Base-by-base conservation (phyloP, 2,797 vertebrate species). In the Arctocebus calabarensis region DNA sequence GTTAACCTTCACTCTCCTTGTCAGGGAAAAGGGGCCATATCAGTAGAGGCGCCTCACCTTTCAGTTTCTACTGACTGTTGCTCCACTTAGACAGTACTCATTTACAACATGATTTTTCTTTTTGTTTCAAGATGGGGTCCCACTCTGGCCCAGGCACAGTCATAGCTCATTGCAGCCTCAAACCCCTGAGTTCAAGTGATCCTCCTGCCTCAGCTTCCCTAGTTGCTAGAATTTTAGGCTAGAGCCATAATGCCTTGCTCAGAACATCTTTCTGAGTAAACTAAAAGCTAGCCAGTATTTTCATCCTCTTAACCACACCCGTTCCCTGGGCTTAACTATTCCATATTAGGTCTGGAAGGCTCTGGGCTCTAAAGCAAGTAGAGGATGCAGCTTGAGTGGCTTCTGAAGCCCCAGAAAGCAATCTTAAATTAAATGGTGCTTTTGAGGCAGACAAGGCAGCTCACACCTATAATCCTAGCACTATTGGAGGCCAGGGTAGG, bases 391-490 rank as follows among this genome's bases (percentile, higher is more conserved):
- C 29, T 70, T 57, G 10, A 37, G 32, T 90, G 57, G 8, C 9
- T 92, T 82, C 57, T 95, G 62, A 88, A 87, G 34, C 40, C 57
- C 70, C 68, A 32, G 64, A 68, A 81, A 90, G 61, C 64, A 79
- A 0, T 25, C 52, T 62, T 64, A 43, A 95, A 64, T 91, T 79
- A 78, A 77, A 61, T 62, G 20, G 25, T 77, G 59, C 22, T 82
- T 94, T 92, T 12, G 29, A 52, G 48, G 48, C 16, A 52, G 48
- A 14, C 13, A 3, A 52, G 12, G 48, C 16, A 14, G 48, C 48
- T 52, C 2, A 52, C 48, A 52, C 48, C 48, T 52, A 52, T 52
- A 52, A 52, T 52, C 48, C 12, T 52, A 52, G 48, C 48, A 52
- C 13, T 13, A 14, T 52, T 13, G 13, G 48, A 52, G 48, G 48